phyloP scores from a whole-genome alignment of 1,140 invertebrate genomes.

The Drosophila sp. region DNA sequence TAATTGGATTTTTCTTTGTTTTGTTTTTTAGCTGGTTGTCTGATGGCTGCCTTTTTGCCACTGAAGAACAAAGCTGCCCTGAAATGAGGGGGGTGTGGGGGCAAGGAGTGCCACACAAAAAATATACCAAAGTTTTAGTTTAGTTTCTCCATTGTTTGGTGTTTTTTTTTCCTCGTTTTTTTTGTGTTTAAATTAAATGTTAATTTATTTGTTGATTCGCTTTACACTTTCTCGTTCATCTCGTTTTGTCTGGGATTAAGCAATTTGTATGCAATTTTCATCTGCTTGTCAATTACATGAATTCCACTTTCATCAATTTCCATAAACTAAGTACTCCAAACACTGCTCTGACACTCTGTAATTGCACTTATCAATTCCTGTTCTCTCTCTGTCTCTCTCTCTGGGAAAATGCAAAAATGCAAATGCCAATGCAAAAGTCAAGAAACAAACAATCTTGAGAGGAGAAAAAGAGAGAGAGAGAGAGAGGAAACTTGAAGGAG shows the following conservation, averaged over 20 bases:
- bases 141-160: slow-evolving; percentile 25
- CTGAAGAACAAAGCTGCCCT: slow-evolving; percentile 69
- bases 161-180: slow-evolving; percentile 4
- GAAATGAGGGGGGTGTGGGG: slow-evolving; percentile 53
- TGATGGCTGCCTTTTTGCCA: slow-evolving; percentile 69
- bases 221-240: background rate
- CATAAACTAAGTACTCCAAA: slow-evolving; percentile 55
- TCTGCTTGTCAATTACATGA: slow-evolving; percentile 60
- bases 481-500: background rate
- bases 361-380: slow-evolving; percentile 50
- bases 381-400: slow-evolving; percentile 13
- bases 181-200: slow-evolving; percentile 55
- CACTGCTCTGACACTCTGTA: slow-evolving; percentile 32
- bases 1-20: background rate
- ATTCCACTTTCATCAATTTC: slow-evolving; percentile 53
- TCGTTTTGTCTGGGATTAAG: slow-evolving; percentile 38
- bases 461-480: background rate
- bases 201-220: slow-evolving; percentile 62
- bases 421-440: slow-evolving; percentile 15
- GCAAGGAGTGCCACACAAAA: background rate
- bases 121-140: slow-evolving; percentile 34
- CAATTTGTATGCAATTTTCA: slow-evolving; percentile 69
- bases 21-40: slow-evolving; percentile 50
- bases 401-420: slow-evolving; percentile 10
- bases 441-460: background rate